A percentile compares a stretch with the other conserved stretches of the same genome.
These are phyloP conservation scores for Manduca sexta DNA, from an alignment of 1,140 invertebrate species.

Conservation along the genomic window DNA sequence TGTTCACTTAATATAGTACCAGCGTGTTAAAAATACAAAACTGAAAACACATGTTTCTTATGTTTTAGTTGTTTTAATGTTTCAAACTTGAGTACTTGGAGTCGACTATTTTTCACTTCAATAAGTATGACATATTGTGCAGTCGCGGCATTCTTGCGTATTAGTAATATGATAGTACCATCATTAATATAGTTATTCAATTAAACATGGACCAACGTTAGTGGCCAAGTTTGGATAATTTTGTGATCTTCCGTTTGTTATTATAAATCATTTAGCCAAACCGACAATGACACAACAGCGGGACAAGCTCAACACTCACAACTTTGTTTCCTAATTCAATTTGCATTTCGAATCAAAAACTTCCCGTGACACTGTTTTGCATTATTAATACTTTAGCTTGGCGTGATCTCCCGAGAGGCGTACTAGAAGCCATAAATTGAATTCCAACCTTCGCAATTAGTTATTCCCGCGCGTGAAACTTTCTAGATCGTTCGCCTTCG, in stretches of 20 bases:
- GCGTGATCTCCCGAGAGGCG: constrained; percentile 66
- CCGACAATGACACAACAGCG: constrained; percentile 45
- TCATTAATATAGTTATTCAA: too few relatives aligned
- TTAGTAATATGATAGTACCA: too few relatives aligned
- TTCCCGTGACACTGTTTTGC: constrained; percentile 73
- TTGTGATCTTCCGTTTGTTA: neutral
- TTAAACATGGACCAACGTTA: too few relatives aligned
- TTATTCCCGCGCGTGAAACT: constrained; percentile 73
- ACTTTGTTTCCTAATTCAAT: constrained; percentile 70
- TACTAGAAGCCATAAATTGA: constrained; percentile 72
- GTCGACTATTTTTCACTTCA: too few relatives aligned
- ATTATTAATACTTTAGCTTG: constrained; percentile 71
- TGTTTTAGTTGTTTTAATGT: too few relatives aligned
- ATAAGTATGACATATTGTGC: too few relatives aligned
- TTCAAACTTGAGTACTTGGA: too few relatives aligned
- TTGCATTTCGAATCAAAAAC: constrained; percentile 71
- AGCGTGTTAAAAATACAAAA: neutral
- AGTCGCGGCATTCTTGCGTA: too few relatives aligned
- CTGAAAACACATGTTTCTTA: neutral
- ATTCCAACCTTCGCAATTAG: constrained; percentile 73
- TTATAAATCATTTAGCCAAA: constrained; percentile 37
- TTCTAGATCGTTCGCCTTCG: constrained; percentile 72
- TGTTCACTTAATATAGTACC: constrained; percentile 16
- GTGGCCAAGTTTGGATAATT: too few relatives aligned
- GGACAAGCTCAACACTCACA: constrained; percentile 46